phyloP scores from a whole-genome alignment of 2,888 invertebrate species.

The Mythimna albipuncta region DNA sequence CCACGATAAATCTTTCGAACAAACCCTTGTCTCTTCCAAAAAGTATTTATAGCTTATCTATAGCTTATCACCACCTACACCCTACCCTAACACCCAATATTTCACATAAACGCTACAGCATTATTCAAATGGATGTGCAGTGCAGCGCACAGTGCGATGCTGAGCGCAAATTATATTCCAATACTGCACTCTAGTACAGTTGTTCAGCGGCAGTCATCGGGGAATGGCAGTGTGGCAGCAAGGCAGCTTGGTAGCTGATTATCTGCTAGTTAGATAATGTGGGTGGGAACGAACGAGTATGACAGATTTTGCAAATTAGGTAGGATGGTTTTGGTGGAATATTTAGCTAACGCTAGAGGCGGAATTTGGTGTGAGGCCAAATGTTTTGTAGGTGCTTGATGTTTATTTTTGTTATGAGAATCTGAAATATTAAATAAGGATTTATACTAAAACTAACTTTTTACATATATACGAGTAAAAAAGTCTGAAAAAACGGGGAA shows the following conservation, averaged over 20 bases:
- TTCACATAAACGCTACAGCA: conserved; percentile 65
- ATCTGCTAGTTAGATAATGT: conserved; percentile 47
- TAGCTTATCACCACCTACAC: conserved; percentile 28
- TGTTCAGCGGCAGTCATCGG: conserved; percentile 37
- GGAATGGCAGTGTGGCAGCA: conserved; percentile 32
- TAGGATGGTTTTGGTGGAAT: conserved; percentile 10
- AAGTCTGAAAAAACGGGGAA: too few relatives aligned
- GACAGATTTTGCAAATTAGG: conserved; percentile 16
- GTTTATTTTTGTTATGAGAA: background rate
- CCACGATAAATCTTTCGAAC: too few relatives aligned
- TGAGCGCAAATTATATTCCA: conserved; percentile 48
- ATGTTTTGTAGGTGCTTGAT: background rate
- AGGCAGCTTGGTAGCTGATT: conserved; percentile 43
- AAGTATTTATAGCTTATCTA: conserved; percentile 3
- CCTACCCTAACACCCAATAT: conserved; percentile 54
- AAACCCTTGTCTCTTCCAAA: too few relatives aligned
- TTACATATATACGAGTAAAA: too few relatives aligned
- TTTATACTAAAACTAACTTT: too few relatives aligned
- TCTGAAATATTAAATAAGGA: too few relatives aligned
- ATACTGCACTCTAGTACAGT: conserved; percentile 25
- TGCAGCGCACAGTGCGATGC: conserved; percentile 50
- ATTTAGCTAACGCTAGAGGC: background rate
- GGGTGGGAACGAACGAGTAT: conserved; percentile 17
- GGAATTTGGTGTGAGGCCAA: background rate
- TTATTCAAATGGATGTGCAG: conserved; percentile 71